These are phyloP conservation scores for Pristionchus exspectatus DNA, from an alignment of 2,888 invertebrate genomes.

Conservation along the genomic window DNA sequence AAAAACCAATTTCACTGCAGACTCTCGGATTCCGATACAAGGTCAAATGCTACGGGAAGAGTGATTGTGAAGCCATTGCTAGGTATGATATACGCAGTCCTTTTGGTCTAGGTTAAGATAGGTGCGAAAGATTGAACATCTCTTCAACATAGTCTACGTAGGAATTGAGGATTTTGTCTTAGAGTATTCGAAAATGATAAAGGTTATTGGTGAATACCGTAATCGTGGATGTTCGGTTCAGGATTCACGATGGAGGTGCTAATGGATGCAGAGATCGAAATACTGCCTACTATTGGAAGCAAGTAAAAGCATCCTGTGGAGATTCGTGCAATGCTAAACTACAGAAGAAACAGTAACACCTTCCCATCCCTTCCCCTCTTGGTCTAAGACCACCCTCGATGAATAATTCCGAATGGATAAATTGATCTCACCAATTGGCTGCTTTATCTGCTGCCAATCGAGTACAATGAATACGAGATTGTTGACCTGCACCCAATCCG, in stretches of 20 bases:
- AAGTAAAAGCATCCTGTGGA: constrained; percentile 63
- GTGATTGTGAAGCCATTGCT: constrained; percentile 77
- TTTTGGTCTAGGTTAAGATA: no score
- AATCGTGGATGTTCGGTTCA: background rate
- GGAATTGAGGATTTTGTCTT: no score
- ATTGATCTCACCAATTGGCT: constrained; percentile 87
- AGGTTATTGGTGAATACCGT: background rate
- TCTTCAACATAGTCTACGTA: no score
- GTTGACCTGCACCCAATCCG: constrained; percentile 99
- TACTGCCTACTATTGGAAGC: constrained; percentile 47
- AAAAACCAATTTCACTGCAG: constrained; percentile 31
- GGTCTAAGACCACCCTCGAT: constrained; percentile 16
- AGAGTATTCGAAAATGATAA: no score
- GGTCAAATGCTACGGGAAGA: constrained; percentile 78
- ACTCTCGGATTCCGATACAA: constrained; percentile 72
- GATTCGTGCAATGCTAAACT: constrained; percentile 63
- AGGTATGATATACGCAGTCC: constrained; percentile 1
- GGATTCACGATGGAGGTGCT: constrained; percentile 78
- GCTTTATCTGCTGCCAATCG: constrained; percentile 97
- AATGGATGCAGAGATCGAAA: constrained; percentile 71
- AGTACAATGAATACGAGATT: constrained; percentile 98
- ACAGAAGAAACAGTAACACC: constrained; percentile 58
- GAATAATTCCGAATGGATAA: background rate
- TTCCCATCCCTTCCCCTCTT: background rate
- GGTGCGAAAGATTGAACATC: no score